Percentiles rank a stretch among this genome's conserved stretches.
phyloP scores from a whole-genome alignment of 2,797 vertebrate species.

The Phoebastria nigripes region DNA sequence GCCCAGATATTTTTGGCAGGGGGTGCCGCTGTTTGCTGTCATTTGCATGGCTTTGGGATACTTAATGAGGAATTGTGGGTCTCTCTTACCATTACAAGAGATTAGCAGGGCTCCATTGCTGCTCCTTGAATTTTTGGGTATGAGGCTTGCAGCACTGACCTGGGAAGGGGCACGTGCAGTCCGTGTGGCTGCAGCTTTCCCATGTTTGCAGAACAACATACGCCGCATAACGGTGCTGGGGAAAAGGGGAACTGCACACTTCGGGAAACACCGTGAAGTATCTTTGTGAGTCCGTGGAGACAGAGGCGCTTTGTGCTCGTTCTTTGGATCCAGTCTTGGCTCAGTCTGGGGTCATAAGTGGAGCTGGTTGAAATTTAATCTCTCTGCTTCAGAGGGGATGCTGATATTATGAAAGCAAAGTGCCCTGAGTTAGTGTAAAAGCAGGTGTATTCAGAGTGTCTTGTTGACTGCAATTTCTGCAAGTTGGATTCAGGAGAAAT shows the following conservation, averaged over 20 bases:
- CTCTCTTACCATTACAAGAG: not conserved
- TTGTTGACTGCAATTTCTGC: not conserved
- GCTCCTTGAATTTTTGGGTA: no score
- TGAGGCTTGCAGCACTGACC: not conserved
- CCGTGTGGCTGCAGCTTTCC: not conserved
- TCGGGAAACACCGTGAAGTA: not conserved
- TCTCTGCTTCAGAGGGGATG: not conserved
- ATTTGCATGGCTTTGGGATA: not conserved
- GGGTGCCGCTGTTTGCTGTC: not conserved
- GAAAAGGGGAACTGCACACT: no score
- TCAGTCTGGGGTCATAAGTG: not conserved
- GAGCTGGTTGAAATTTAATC: not conserved
- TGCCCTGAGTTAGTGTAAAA: not conserved
- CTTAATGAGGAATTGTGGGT: not conserved
- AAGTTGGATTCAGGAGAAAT: not conserved
- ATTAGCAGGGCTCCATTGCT: not conserved
- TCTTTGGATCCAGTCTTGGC: not conserved
- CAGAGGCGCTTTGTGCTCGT: not conserved
- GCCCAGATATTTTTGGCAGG: not conserved
- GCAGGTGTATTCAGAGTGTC: not conserved
- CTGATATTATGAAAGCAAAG: not conserved
- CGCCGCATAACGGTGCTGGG: accelerated
- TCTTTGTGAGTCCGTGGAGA: not conserved
- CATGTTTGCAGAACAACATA: accelerated
- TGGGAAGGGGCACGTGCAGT: not conserved